Evolutionary conservation across 2,888 invertebrate genomes (phyloP).

Genomic region (Chaitophorus viminalis): DNA sequence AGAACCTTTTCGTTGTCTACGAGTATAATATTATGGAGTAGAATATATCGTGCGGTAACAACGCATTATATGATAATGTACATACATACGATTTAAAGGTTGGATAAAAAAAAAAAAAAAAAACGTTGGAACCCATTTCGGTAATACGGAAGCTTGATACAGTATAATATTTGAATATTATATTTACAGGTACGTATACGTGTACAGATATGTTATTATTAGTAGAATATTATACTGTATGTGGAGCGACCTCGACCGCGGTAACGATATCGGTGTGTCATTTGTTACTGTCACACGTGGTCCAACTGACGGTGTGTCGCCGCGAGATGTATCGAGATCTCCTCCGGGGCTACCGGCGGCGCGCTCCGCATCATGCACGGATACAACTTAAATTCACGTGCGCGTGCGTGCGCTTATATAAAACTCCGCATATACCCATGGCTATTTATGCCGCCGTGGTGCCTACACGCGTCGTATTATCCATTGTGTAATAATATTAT

Average conservation of each 20-base stretch:
- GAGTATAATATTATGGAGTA: no score
- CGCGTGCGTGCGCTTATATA: neutral
- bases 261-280: slow-evolving; percentile 16
- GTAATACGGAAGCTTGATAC: slow-evolving; percentile 50
- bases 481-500: no score
- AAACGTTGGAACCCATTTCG: neutral
- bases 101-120: neutral
- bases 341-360: slow-evolving; percentile 39
- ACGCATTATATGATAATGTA: no score
- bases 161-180: no score
- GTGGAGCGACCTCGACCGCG: neutral
- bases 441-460: no score
- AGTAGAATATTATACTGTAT: no score
- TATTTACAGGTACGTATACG: no score
- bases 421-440: neutral
- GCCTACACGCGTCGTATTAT: no score
- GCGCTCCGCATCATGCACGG: no score
- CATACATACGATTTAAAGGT: neutral
- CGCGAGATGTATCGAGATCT: slow-evolving; percentile 52
- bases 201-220: no score
- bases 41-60: no score
- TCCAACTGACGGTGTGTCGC: slow-evolving; percentile 25
- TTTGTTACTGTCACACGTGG: slow-evolving; percentile 55
- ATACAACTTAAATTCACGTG: neutral
- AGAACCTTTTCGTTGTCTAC: no score